Percentiles rank a stretch among this genome's conserved stretches.
Evolutionary conservation across 2,888 invertebrate genomes (phyloP).

Genomic region (Nemapogon koenigi): DNA sequence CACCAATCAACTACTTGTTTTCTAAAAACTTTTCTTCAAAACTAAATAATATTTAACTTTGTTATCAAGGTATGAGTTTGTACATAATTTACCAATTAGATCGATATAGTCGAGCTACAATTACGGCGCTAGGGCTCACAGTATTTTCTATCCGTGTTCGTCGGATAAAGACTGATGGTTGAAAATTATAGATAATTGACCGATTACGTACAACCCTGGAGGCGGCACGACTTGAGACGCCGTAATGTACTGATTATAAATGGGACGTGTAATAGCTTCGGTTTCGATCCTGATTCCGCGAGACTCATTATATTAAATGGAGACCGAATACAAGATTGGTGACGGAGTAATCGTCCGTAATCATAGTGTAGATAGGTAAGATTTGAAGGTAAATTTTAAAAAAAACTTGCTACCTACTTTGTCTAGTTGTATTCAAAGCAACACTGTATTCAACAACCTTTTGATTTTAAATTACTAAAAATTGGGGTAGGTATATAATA

Average conservation of each 20-base stretch:
- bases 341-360: conserved; percentile 56
- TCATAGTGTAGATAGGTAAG: conserved; percentile 42
- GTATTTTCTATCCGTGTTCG: conserved; percentile 32
- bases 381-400: too few relatives aligned
- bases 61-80: conserved; percentile 5
- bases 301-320: conserved; percentile 63
- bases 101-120: conserved; percentile 37
- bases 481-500: too few relatives aligned
- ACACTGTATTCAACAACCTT: too few relatives aligned
- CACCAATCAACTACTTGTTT: too few relatives aligned
- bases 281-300: conserved; percentile 52
- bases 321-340: conserved; percentile 49
- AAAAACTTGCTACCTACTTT: too few relatives aligned
- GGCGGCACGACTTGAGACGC: conserved; percentile 21
- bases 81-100: conserved; percentile 52
- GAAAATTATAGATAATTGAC: conserved; percentile 62
- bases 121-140: conserved; percentile 34
- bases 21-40: too few relatives aligned
- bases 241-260: conserved; percentile 55
- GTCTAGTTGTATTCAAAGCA: too few relatives aligned
- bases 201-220: conserved; percentile 45
- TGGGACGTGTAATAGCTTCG: conserved; percentile 56
- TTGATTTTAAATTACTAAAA: too few relatives aligned
- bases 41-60: too few relatives aligned
- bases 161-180: conserved; percentile 56